These are phyloP conservation scores for Dolichomitus sp. DNA, from an alignment of 2,888 invertebrate genomes.

Conservation along the genomic window DNA sequence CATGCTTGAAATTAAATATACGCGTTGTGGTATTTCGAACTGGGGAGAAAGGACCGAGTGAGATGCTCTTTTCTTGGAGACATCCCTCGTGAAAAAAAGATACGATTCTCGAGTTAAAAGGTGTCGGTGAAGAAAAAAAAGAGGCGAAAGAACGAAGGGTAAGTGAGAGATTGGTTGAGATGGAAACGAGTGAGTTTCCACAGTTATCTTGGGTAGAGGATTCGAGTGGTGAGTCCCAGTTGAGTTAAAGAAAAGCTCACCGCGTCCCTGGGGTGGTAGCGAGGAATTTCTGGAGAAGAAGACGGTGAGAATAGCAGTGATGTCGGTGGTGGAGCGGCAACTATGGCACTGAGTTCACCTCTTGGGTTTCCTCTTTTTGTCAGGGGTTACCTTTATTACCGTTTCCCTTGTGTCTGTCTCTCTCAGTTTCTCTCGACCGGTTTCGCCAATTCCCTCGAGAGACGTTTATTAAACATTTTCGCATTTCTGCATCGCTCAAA, in stretches of 20 bases:
- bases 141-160: conserved; percentile 7
- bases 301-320: conserved; percentile 18
- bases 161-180: conserved; percentile 15
- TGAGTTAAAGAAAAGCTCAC: conserved; percentile 14
- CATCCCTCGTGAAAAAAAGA: neutral
- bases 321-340: conserved; percentile 14
- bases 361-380: conserved; percentile 1
- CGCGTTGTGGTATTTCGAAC: neutral
- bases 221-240: conserved; percentile 31
- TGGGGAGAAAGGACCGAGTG: neutral
- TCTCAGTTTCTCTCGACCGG: neutral
- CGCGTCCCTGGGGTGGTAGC: conserved; percentile 13
- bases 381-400: conserved; percentile 47
- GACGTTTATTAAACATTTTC: conserved; percentile 64
- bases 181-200: conserved; percentile 5
- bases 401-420: neutral
- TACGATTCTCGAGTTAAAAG: conserved; percentile 8
- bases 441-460: conserved; percentile 25
- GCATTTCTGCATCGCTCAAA: conserved; percentile 57
- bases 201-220: conserved; percentile 26
- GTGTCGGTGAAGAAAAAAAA: neutral
- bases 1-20: conserved; percentile 2
- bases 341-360: conserved; percentile 21
- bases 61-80: neutral
- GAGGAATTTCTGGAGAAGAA: conserved; percentile 47